phyloP scores from a whole-genome alignment of 1,140 invertebrate species.

The Zaprionus ornatus region DNA sequence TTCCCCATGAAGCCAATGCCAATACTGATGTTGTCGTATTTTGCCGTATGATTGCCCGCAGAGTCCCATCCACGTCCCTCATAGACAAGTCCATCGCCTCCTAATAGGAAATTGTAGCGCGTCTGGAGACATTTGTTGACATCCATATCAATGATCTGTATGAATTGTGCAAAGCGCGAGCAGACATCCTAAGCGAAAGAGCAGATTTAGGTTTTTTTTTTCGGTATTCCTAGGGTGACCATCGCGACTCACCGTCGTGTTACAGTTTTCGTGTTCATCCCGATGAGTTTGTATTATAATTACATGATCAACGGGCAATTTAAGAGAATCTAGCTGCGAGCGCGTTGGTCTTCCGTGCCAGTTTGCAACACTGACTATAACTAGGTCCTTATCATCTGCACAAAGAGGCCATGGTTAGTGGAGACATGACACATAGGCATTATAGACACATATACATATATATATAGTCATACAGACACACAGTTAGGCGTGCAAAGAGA shows the following conservation, averaged over 20 bases:
- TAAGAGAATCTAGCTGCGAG: conserved; percentile 69
- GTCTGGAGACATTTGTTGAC: conserved; percentile 87
- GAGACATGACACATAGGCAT: conserved; percentile 1
- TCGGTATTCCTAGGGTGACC: background rate
- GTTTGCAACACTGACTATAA: conserved; percentile 74
- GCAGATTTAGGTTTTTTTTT: background rate
- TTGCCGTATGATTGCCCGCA: conserved; percentile 85
- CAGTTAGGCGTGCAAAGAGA: background rate
- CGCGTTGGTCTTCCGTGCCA: conserved; percentile 86
- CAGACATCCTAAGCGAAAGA: conserved; percentile 37
- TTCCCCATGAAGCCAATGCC: conserved; percentile 89
- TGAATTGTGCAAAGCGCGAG: conserved; percentile 81
- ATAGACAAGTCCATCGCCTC: conserved; percentile 86
- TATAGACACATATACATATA: conserved; percentile 20
- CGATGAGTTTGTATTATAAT: conserved; percentile 84
- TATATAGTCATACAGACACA: background rate
- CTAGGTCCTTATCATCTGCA: conserved; percentile 38
- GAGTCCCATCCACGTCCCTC: conserved; percentile 87
- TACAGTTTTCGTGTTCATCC: conserved; percentile 83
- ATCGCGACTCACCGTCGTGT: conserved; percentile 80
- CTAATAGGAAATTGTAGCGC: conserved; percentile 85
- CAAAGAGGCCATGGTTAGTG: conserved; percentile 32
- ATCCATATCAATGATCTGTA: conserved; percentile 86
- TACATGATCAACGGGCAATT: conserved; percentile 84
- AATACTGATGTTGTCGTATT: conserved; percentile 85